A percentile compares a stretch with the other conserved stretches of the same genome.
Conservation (phyloP, 2,888 invertebrate species). For the Standfussiana lucernea region DNA sequence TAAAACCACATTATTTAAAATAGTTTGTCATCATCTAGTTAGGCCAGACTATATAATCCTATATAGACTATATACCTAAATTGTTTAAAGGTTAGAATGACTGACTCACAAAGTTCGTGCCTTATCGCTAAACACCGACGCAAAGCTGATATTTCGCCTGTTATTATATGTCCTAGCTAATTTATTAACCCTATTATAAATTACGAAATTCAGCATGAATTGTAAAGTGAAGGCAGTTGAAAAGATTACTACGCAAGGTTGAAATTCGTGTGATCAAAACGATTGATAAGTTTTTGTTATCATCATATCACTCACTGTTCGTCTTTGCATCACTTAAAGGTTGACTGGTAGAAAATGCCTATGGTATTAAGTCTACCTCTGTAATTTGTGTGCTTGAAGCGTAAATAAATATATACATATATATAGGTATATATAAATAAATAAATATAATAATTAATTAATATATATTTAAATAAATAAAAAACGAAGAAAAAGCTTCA, state of each 20-base stretch:
- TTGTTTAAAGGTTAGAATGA: constrained; percentile 63
- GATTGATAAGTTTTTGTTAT: not conserved
- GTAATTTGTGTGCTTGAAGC: not conserved
- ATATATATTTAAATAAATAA: too few relatives aligned
- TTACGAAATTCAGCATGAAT: constrained; percentile 44
- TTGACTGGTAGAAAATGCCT: not conserved
- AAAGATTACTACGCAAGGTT: not conserved
- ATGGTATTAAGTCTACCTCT: not conserved
- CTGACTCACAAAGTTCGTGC: constrained; percentile 71
- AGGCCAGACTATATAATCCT: constrained; percentile 7
- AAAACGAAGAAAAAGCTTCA: not conserved
- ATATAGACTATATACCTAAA: not conserved
- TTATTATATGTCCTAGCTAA: constrained; percentile 69
- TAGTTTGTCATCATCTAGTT: constrained; percentile 4
- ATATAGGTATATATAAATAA: too few relatives aligned
- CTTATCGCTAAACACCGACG: constrained; percentile 74
- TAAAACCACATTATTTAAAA: constrained; percentile 17
- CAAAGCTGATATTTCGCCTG: constrained; percentile 73
- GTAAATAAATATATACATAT: too few relatives aligned
- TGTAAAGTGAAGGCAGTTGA: constrained; percentile 13
- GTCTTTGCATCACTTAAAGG: not conserved
- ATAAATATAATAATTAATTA: too few relatives aligned
- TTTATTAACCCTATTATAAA: constrained; percentile 65
- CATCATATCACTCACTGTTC: not conserved
- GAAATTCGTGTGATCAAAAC: not conserved